Evolutionary conservation across 2,797 vertebrate genomes (phyloP).

Genomic region (Chelonia mydas): DNA sequence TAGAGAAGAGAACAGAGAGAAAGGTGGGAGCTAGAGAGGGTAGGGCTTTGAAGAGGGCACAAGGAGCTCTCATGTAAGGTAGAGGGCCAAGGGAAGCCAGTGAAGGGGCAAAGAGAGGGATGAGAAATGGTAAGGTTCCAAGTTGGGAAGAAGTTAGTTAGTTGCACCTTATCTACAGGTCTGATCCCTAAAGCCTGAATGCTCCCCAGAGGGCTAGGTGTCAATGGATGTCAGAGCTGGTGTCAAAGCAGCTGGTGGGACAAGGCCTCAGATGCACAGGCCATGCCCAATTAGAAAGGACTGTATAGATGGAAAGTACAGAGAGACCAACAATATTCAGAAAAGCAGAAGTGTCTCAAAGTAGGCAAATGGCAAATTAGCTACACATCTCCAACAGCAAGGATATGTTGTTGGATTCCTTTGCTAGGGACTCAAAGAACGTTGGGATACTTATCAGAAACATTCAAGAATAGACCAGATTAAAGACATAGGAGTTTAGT

Average conservation of each 20-base stretch:
- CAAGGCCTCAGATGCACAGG: neutral
- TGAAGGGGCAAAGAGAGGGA: neutral
- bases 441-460: neutral
- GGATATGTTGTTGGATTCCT: neutral
- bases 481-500: neutral
- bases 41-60: neutral
- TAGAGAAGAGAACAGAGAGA: neutral
- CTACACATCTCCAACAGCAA: neutral
- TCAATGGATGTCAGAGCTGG: too few relatives aligned
- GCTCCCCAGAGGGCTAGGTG: neutral
- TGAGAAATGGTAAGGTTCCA: neutral
- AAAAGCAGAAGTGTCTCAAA: neutral
- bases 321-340: neutral
- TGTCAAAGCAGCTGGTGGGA: neutral
- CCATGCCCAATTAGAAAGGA: neutral
- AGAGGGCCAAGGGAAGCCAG: neutral
- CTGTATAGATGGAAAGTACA: neutral
- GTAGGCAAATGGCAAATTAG: neutral
- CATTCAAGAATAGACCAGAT: neutral
- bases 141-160: neutral
- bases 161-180: neutral
- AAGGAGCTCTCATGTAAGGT: neutral
- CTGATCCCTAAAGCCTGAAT: neutral
- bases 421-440: neutral
- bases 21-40: neutral